Evolutionary conservation across 2,113 vertebrate species (phyloP).

Genomic region (Rhinopithecus roxellana): DNA sequence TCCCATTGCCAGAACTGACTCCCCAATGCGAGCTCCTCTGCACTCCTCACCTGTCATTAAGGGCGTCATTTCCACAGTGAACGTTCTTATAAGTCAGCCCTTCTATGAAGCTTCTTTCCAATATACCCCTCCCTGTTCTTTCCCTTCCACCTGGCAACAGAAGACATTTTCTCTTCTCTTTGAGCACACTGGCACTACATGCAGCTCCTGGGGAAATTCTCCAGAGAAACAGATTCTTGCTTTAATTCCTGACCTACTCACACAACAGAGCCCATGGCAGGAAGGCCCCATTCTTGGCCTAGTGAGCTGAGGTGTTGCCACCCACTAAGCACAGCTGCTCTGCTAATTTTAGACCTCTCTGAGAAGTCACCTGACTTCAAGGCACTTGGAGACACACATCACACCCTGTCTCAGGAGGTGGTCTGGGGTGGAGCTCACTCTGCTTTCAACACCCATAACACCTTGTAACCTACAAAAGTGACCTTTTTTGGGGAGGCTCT

Average conservation of each 20-base stretch:
- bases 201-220: slow-evolving; percentile 8
- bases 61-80: neutral
- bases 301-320: neutral
- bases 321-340: slow-evolving; percentile 57
- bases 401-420: neutral
- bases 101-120: neutral
- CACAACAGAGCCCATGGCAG: neutral
- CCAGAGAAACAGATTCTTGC: slow-evolving; percentile 31
- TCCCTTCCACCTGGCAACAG: neutral
- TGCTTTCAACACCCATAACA: neutral
- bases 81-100: neutral
- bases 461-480: neutral
- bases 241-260: neutral
- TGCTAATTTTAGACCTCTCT: slow-evolving; percentile 38
- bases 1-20: neutral
- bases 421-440: neutral
- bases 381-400: neutral
- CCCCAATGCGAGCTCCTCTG: neutral
- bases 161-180: neutral
- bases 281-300: neutral
- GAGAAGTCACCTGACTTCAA: slow-evolving; percentile 32
- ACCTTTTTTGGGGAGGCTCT: neutral
- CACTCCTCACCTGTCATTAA: neutral
- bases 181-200: neutral
- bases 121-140: neutral